phyloP scores from a whole-genome alignment of 2,113 vertebrate genomes.

The Eretmochelys imbricata region DNA sequence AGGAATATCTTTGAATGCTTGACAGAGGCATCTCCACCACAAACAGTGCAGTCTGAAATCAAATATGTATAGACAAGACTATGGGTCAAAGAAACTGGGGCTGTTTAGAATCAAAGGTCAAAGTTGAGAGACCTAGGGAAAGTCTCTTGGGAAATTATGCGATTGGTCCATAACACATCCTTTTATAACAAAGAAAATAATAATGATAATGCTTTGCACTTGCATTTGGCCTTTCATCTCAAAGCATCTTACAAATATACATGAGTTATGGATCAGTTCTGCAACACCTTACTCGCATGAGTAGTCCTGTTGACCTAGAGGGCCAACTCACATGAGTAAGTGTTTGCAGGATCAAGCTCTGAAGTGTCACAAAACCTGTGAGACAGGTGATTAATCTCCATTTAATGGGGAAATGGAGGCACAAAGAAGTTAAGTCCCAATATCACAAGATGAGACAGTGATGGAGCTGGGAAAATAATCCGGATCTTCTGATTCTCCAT shows the following conservation, averaged over 20 bases:
- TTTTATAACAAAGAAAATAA: conserved; percentile 37
- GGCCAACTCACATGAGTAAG: conserved; percentile 58
- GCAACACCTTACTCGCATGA: conserved; percentile 64
- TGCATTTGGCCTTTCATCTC: background rate
- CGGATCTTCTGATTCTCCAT: rapidly evolving
- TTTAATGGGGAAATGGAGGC: background rate
- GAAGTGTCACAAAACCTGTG: background rate
- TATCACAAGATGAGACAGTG: background rate
- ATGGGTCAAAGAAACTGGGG: conserved; percentile 28
- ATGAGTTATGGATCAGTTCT: conserved; percentile 55
- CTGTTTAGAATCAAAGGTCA: conserved; percentile 52
- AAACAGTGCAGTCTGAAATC: background rate
- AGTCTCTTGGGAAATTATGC: conserved; percentile 32
- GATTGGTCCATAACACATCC: conserved; percentile 53
- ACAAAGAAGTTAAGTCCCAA: background rate
- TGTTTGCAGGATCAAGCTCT: conserved; percentile 31
- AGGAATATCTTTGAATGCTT: background rate
- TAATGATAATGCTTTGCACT: background rate
- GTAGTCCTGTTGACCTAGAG: conserved; percentile 60
- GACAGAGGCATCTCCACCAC: background rate
- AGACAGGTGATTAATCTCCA: conserved; percentile 17
- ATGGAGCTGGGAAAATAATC: background rate
- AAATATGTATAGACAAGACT: background rate
- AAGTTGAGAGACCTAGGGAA: conserved; percentile 6
- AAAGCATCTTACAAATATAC: conserved; percentile 56